phyloP scores from a whole-genome alignment of 2,888 invertebrate genomes.

The Lycaena phlaeas region DNA sequence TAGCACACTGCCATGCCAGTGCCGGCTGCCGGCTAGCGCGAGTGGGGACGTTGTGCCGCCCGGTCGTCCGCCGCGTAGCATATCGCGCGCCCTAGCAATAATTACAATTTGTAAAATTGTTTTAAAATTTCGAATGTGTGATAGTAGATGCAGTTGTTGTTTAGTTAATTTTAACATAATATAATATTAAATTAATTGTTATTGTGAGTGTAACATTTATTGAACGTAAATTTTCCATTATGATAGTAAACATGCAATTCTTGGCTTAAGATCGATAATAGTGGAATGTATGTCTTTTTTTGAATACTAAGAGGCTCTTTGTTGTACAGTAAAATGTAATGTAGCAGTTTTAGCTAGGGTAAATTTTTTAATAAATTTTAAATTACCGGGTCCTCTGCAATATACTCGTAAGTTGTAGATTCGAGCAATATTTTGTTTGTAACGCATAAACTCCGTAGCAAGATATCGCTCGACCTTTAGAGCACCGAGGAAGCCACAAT shows the following conservation, averaged over 20 bases:
- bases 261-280: slow-evolving; percentile 47
- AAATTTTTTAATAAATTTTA: slow-evolving; percentile 64
- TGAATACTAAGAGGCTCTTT: slow-evolving; percentile 49
- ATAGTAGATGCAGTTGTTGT: slow-evolving; percentile 75
- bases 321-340: slow-evolving; percentile 66
- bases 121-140: slow-evolving; percentile 74
- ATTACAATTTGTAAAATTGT: slow-evolving; percentile 69
- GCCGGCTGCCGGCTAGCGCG: slow-evolving; percentile 10
- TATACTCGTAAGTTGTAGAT: slow-evolving; percentile 39
- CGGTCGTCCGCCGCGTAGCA: slow-evolving; percentile 26
- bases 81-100: slow-evolving; percentile 69
- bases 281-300: slow-evolving; percentile 33
- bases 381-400: slow-evolving; percentile 51
- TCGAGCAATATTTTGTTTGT: slow-evolving; percentile 46
- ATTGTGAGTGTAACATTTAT: slow-evolving; percentile 70
- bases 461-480: slow-evolving; percentile 45
- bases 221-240: slow-evolving; percentile 55
- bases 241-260: slow-evolving; percentile 40
- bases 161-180: slow-evolving; percentile 64
- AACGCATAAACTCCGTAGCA: slow-evolving; percentile 35
- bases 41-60: slow-evolving; percentile 10
- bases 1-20: slow-evolving; percentile 9
- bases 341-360: slow-evolving; percentile 70
- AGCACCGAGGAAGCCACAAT: slow-evolving; percentile 49
- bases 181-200: slow-evolving; percentile 64